phyloP scores from a whole-genome alignment of 2,888 invertebrate genomes.

The Drepana falcataria region DNA sequence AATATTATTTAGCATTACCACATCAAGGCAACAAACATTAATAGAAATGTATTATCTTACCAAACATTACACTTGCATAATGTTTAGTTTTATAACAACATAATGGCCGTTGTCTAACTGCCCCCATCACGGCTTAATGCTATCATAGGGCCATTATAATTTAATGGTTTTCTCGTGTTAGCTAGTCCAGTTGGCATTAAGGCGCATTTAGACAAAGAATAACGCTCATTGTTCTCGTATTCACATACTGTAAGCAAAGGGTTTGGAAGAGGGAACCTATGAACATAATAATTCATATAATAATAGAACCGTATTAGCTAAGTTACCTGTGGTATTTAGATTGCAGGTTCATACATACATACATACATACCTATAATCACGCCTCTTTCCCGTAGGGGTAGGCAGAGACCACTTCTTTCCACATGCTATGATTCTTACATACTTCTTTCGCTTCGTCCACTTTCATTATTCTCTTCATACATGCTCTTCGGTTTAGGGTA shows the following conservation, averaged over 20 bases:
- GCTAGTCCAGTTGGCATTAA: slow-evolving; percentile 2
- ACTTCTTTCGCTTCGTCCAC: no score
- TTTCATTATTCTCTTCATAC: no score
- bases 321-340: no score
- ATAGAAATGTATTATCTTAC: not conserved
- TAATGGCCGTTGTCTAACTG: not conserved
- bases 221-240: not conserved
- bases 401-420: no score
- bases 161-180: slow-evolving; percentile 9
- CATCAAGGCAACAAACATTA: no score
- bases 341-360: no score
- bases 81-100: not conserved
- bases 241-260: not conserved
- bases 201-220: not conserved
- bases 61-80: not conserved
- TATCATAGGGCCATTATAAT: slow-evolving; percentile 4
- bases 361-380: no score
- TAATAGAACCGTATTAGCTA: not conserved
- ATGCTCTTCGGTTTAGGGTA: no score
- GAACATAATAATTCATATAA: not conserved
- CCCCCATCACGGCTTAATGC: not conserved
- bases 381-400: no score
- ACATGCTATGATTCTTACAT: no score
- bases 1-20: no score
- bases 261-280: not conserved